phyloP scores from a whole-genome alignment of 2,888 invertebrate species.

The Lamellibrachia satsuma region DNA sequence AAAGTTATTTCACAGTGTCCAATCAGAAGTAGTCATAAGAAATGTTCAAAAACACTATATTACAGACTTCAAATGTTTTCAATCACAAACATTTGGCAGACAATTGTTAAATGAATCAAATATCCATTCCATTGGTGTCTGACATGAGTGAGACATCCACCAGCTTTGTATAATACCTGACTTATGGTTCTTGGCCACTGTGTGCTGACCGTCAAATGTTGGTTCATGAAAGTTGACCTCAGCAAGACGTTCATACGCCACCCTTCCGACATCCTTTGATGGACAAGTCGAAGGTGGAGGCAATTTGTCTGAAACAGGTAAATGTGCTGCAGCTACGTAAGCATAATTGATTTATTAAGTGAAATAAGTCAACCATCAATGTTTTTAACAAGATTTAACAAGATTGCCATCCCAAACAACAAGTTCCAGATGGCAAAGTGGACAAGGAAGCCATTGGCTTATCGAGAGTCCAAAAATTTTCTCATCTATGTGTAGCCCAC shows the following conservation, averaged over 20 bases:
- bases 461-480: no score
- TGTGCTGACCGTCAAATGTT: not conserved
- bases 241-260: not conserved
- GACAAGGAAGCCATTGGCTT: no score
- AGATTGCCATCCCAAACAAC: no score
- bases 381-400: no score
- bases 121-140: no score
- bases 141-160: not conserved
- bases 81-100: no score
- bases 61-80: no score
- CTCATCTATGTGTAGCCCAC: no score
- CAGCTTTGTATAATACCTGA: not conserved
- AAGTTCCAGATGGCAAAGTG: no score
- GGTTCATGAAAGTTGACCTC: not conserved
- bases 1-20: no score
- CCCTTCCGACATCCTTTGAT: not conserved
- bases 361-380: not conserved
- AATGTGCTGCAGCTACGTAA: not conserved
- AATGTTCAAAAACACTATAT: no score
- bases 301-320: not conserved
- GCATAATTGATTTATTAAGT: not conserved
- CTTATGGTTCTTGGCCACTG: slow-evolving; percentile 21
- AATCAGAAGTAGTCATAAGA: no score
- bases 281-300: slow-evolving; percentile 21
- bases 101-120: not conserved